Base-by-base conservation (phyloP, 1,140 invertebrate species). In the Drosophila tani region DNA sequence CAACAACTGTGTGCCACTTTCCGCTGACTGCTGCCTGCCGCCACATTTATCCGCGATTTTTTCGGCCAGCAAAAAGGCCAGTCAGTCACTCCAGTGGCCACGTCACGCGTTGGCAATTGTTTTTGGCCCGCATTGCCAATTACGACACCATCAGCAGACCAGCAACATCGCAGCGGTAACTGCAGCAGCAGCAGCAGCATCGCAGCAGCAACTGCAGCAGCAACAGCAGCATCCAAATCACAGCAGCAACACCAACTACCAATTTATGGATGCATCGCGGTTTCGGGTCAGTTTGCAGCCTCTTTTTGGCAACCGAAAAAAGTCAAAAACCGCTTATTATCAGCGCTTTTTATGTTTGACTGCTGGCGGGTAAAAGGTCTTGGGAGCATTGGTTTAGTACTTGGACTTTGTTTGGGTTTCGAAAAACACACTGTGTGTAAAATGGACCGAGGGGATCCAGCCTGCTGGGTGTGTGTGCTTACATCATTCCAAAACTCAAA, bases 71-170 rank as follows among this genome's bases (percentile, higher is more conserved):
- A 47, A 71, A 76, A 63, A 50, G 55, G 38, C 45, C 63, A 76
- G 29, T 43, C 55, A 53, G 43, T 46, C 64, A 63, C 71, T 76
- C 69, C 79, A 73, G 55, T 86, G 82, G 71, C 83, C 82, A 83
- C 83, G 57, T 86, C 83, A 88, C 84, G 83, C 66, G 80, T 40
- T 79, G 70, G 83, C 83, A 86, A 86, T 86, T 88, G 83, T 86
- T 86, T 75, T 81, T 75, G 82, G 65, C 79, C 82, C 82, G 82
- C 80, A 86, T 86, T 88, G 80, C 82, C 83, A 87, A 87, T 87
- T 87, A 87, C 83, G 83, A 87, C 83, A 87, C 83, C 76, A 86
- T 69, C 79, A 81, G 40, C 75, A 56, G 15, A 50, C 29, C 60
- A 57, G 58, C 55, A 62, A 50, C 47, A 55, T 38, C 51, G 19